phyloP scores from a whole-genome alignment of 2,888 invertebrate genomes.

The Scelioninae gen. 1 region DNA sequence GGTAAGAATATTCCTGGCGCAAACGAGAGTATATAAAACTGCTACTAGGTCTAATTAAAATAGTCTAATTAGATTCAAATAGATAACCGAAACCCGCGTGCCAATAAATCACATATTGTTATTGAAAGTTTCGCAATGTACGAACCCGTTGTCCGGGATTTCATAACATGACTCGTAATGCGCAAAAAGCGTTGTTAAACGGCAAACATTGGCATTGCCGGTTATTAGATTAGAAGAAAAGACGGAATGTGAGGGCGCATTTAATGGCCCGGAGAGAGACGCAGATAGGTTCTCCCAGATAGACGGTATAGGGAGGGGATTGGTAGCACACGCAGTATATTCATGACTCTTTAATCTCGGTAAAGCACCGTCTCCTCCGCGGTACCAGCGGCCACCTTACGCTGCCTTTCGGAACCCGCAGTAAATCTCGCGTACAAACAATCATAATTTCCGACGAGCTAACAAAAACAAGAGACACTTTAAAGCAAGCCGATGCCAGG shows the following conservation, averaged over 20 bases:
- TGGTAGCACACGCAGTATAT: constrained; percentile 78
- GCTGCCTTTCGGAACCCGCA: constrained; percentile 73
- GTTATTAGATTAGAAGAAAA: constrained; percentile 75
- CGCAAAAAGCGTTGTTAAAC: constrained; percentile 63
- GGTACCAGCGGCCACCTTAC: constrained; percentile 65
- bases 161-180: constrained; percentile 16
- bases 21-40: too few species aligned
- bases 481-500: constrained; percentile 82
- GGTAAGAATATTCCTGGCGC: constrained; percentile 33
- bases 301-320: constrained; percentile 47
- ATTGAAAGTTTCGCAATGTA: constrained; percentile 38
- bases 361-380: constrained; percentile 73
- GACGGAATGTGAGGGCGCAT: constrained; percentile 62
- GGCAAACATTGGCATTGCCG: constrained; percentile 72
- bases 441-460: constrained; percentile 83
- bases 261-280: constrained; percentile 62
- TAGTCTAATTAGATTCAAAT: constrained; percentile 10
- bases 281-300: constrained; percentile 43
- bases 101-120: constrained; percentile 46
- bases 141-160: constrained; percentile 2
- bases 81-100: background rate
- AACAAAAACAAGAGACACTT: constrained; percentile 79
- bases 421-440: constrained; percentile 83
- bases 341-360: constrained; percentile 81
- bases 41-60: constrained; percentile 6